phyloP scores from a whole-genome alignment of 2,888 invertebrate genomes.

The Spisula subtruncata region DNA sequence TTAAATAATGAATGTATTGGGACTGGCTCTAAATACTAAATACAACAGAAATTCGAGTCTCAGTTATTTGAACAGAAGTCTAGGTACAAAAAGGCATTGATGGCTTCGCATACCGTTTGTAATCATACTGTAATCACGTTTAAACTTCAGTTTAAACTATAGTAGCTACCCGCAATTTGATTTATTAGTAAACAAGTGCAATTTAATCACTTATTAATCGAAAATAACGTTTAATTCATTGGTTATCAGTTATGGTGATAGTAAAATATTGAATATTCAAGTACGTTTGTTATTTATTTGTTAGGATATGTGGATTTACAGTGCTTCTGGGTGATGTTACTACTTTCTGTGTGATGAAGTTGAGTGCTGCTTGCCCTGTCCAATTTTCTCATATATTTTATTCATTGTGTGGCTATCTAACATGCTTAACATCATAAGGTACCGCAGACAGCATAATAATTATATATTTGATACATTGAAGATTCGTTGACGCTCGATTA shows the following conservation, averaged over 20 bases:
- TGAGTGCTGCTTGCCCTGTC: too few relatives aligned
- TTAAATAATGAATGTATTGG: background rate
- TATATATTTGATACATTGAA: background rate
- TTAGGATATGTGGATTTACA: background rate
- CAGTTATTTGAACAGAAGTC: background rate
- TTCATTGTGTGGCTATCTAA: background rate
- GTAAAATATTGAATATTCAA: background rate
- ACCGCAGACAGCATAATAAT: background rate
- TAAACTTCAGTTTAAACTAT: background rate
- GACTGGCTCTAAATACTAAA: too few relatives aligned
- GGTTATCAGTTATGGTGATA: too few relatives aligned
- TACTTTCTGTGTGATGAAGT: too few relatives aligned
- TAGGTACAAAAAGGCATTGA: background rate
- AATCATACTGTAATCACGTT: background rate
- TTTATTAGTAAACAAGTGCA: too few relatives aligned
- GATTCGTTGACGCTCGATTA: background rate
- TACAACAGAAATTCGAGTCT: background rate
- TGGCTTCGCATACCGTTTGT: background rate
- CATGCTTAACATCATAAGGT: conserved; percentile 2
- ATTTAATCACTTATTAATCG: too few relatives aligned
- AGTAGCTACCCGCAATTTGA: background rate
- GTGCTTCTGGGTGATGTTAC: too few relatives aligned
- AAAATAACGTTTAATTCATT: too few relatives aligned
- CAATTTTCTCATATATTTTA: too few relatives aligned
- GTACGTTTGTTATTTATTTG: background rate